Evolutionary conservation across 1,140 invertebrate species (phyloP), one percentile per base, ranked within the genome.

Genomic region (Drosophila novamexicana): DNA sequence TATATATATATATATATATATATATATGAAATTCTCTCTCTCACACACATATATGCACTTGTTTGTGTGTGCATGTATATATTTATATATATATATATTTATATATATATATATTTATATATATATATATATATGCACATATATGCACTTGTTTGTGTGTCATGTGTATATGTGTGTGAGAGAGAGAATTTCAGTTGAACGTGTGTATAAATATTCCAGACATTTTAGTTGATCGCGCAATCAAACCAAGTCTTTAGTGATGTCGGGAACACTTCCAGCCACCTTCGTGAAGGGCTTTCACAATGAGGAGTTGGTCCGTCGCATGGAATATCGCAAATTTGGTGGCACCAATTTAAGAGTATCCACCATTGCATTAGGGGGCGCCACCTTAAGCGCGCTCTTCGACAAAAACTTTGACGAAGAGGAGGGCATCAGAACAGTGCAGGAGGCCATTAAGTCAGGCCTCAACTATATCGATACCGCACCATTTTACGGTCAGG

Each of bases 391-490:
- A 0, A 80, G 69, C 14, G 44, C 39, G 1, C 76, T 88, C n/a
- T 80, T 67, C 32, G 56, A 64, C 22, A 52, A 80, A 6, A 81
- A 89, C 32, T 79, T 92, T 29, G 81, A 92, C 57, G 93, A 95
- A 54, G 83, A 94, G 14, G 95, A 97, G 91, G 95, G 95, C 18
- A 94, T 96, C 59, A 90, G 94, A 53, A 95, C 96, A 0, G 93
- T 98, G 40, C 93, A 94, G 45, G 93, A 95, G 75, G 96, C 95
- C 5, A 92, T 98, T 14, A 95, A 94, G 88, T 93, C 93, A 37
- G 98, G 98, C 1, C 94, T 99, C 16, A 99, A 99, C 93, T 98
- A 97, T 75, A 95, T 99, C 56, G 98, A 99, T 91, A 98, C 97
- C 0, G 96, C 95, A 1, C 97, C 97, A 0, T 98, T 96, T 95